These are phyloP conservation scores for Spongilla lacustris DNA, from an alignment of 37 sponge, comb jelly and placozoan species.

Conservation along the genomic window DNA sequence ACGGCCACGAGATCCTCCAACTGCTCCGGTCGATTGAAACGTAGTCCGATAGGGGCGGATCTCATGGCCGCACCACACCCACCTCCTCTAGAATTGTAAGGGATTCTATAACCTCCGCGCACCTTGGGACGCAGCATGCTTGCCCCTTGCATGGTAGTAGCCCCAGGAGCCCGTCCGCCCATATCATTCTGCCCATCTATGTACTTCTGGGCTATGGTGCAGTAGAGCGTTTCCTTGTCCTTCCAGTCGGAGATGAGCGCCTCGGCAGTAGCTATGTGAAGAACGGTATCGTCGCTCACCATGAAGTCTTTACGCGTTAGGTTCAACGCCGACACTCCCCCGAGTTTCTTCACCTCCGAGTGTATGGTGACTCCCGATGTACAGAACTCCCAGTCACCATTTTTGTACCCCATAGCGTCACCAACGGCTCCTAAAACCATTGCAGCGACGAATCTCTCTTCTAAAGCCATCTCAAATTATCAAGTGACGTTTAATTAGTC, in stretches of 20 bases:
- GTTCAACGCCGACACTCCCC: constrained; percentile 60
- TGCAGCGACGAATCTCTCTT: constrained; percentile 52
- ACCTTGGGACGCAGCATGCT: background rate
- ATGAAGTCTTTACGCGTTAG: constrained; percentile 48
- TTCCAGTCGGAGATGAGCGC: constrained; percentile 33
- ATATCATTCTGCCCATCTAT: constrained; percentile 42
- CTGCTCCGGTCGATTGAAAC: constrained; percentile 43
- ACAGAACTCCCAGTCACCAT: constrained; percentile 83
- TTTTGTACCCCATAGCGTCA: constrained; percentile 88
- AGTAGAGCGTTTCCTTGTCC: constrained; percentile 3
- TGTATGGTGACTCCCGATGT: constrained; percentile 72
- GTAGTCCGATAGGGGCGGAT: constrained; percentile 52
- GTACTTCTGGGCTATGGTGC: constrained; percentile 36
- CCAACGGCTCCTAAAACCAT: constrained; percentile 86
- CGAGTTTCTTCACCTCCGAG: constrained; percentile 35
- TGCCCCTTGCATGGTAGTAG: background rate
- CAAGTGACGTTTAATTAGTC: background rate
- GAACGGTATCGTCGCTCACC: constrained; percentile 68
- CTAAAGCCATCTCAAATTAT: background rate
- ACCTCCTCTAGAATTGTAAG: constrained; percentile 39
- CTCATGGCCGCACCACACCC: constrained; percentile 67
- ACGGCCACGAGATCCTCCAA: constrained; percentile 38
- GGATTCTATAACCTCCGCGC: constrained; percentile 25
- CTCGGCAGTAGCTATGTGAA: constrained; percentile 65
- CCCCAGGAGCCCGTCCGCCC: constrained; percentile 49